A percentile compares a stretch with the other conserved stretches of the same genome.
phyloP scores from a whole-genome alignment of 1,140 invertebrate genomes.

The Thalassaphorura encarpata region DNA sequence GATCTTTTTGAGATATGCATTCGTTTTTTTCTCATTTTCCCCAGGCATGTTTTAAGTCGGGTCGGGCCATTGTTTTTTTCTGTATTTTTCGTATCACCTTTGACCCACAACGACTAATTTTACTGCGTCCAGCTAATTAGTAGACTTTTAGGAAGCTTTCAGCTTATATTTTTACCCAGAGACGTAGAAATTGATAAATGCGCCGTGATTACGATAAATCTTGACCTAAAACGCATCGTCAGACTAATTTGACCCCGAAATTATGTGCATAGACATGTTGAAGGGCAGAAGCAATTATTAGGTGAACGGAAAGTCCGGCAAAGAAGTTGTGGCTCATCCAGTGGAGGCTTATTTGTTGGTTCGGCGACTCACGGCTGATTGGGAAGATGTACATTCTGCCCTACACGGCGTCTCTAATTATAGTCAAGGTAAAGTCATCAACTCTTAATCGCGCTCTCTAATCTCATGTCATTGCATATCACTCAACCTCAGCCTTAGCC shows the following conservation, averaged over 20 bases:
- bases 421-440: constrained; percentile 30
- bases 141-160: too few species aligned
- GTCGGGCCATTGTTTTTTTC: too few species aligned
- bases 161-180: too few species aligned
- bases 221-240: too few species aligned
- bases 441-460: too few species aligned
- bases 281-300: constrained; percentile 38
- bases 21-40: neutral
- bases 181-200: too few species aligned
- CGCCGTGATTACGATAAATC: too few species aligned
- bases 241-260: neutral
- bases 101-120: too few species aligned
- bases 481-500: too few species aligned
- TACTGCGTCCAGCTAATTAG: too few species aligned
- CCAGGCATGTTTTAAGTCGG: too few species aligned
- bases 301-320: constrained; percentile 36
- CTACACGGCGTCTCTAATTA: constrained; percentile 32
- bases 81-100: too few species aligned
- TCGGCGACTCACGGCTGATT: constrained; percentile 46
- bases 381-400: constrained; percentile 35
- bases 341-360: constrained; percentile 50
- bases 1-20: neutral
- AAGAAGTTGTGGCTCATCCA: constrained; percentile 44
- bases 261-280: constrained; percentile 34
- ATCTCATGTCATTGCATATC: constrained; percentile 2